Conservation (phyloP, 92 coral and sea anemone genomes). For the Porites rus region DNA sequence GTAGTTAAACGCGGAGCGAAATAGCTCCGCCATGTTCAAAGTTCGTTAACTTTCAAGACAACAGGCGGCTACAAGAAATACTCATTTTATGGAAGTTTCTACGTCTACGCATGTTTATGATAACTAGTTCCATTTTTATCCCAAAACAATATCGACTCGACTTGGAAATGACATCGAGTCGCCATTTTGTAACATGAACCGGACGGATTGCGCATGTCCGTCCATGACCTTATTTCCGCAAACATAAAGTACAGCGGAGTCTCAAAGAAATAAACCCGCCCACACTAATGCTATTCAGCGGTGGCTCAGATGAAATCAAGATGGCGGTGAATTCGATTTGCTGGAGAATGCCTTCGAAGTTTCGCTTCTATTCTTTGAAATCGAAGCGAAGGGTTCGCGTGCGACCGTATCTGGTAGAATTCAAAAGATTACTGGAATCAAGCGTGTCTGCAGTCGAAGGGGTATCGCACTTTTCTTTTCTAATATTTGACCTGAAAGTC, state of each 20-base stretch:
- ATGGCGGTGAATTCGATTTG: conserved; percentile 98
- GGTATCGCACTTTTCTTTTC: conserved; percentile 25
- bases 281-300: conserved; percentile 26
- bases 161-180: neutral
- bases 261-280: neutral
- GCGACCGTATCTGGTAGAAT: conserved; percentile 78
- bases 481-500: neutral
- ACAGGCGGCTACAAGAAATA: neutral
- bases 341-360: conserved; percentile 81
- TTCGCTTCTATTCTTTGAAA: conserved; percentile 74
- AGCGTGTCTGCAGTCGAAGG: conserved; percentile 72
- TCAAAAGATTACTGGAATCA: conserved; percentile 77
- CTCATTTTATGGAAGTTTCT: neutral
- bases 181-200: conserved; percentile 30
- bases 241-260: neutral
- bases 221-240: neutral
- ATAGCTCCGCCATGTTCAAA: conserved; percentile 88
- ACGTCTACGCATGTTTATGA: conserved; percentile 29
- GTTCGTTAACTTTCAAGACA: conserved; percentile 19
- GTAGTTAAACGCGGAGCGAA: conserved; percentile 98
- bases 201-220: conserved; percentile 20
- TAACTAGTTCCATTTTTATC: neutral
- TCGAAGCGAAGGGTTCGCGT: conserved; percentile 68
- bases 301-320: conserved; percentile 50
- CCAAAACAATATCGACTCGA: conserved; percentile 20